Evolutionary conservation across 30 jellyfish, hydroid and myxozoan genomes (phyloP).

Genomic region (Kudoa iwatai): DNA sequence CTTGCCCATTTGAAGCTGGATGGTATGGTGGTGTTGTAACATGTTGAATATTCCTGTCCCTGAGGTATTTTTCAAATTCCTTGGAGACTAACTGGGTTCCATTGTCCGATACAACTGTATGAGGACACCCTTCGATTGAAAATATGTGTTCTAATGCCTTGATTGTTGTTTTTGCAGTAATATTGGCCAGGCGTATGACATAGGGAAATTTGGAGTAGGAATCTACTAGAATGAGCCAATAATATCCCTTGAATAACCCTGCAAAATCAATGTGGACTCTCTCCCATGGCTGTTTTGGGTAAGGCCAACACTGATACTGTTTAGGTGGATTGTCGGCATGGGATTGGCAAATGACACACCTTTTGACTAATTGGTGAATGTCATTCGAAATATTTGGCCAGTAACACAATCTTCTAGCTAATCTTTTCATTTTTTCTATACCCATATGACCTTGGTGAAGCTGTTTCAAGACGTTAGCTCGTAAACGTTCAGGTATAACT

Average conservation of each 20-base stretch:
- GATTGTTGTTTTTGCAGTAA: conserved; percentile 1
- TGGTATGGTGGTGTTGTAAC: conserved; percentile 5
- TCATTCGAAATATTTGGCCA: conserved; percentile 5
- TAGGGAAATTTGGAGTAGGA: conserved; percentile 6
- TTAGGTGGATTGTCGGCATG: conserved; percentile 3
- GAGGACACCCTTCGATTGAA: conserved; percentile 3
- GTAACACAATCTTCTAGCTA: conserved; percentile 7
- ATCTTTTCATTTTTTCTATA: conserved; percentile 4
- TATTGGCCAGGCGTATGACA: not conserved
- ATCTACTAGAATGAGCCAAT: conserved; percentile 4
- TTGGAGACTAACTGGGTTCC: conserved; percentile 2
- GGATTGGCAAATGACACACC: conserved; percentile 4
- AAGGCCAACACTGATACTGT: conserved; percentile 2
- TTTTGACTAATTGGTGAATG: conserved; percentile 1
- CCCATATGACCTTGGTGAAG: conserved; percentile 9
- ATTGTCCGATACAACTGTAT: conserved; percentile 4
- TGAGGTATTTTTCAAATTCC: conserved; percentile 2
- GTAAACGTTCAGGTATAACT: not conserved
- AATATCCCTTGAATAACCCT: conserved; percentile 1
- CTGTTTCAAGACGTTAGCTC: not conserved
- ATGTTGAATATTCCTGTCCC: conserved; percentile 2
- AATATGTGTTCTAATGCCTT: conserved; percentile 3
- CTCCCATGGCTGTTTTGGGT: conserved; percentile 5
- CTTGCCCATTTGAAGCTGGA: too few relatives aligned
- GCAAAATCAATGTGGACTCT: conserved; percentile 5